Evolutionary conservation across 2,113 vertebrate genomes (phyloP), one percentile per base, ranked within the genome.

Genomic region (Lathamus discolor): DNA sequence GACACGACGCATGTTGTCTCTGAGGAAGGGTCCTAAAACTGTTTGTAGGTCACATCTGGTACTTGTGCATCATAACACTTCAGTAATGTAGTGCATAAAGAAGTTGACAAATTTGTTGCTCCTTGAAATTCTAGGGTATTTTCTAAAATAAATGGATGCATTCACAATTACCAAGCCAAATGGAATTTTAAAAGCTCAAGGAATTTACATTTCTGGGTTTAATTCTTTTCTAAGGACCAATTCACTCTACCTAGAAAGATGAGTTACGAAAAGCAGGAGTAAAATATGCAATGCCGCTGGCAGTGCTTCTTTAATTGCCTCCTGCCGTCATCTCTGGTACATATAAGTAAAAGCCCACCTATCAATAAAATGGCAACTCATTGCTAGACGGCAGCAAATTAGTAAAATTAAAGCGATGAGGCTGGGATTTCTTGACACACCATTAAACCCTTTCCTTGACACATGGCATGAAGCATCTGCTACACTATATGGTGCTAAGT

Each of bases 381-480:
- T 19, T 86, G 28, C 44, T 48, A 83, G 59, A 87, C 57, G 90
- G 70, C 27, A 92, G 79, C n/a, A 83, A 31, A 94, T 62, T 31
- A 77, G 68, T 59, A 35, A 93, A 87, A 89, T 81, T 57, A 59
- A 90, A 92, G 86, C 46, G 70, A 79, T 54, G 79, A 83, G 68
- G 61, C 76, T 77, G 64, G 44, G 43, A 93, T 83, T 88, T 49
- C 86, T 66, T 78, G 76, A 86, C 86, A 88, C 33, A 83, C 63
- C 44, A 63, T 81, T 81, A 88, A 95, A 95, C 76, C 79, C 68
- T 49, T 90, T 69, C 88, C 76, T 88, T 90, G 83, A 88, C 39
- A 79, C 31, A 28, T 54, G 83, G 77, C 92, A 88, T 20, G 83
- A 95, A 94, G 92, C 94, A 96, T 95, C 92, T 97, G 95, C 94